Conservation (phyloP, 2,797 vertebrate species). For the Ceryle rudis region DNA sequence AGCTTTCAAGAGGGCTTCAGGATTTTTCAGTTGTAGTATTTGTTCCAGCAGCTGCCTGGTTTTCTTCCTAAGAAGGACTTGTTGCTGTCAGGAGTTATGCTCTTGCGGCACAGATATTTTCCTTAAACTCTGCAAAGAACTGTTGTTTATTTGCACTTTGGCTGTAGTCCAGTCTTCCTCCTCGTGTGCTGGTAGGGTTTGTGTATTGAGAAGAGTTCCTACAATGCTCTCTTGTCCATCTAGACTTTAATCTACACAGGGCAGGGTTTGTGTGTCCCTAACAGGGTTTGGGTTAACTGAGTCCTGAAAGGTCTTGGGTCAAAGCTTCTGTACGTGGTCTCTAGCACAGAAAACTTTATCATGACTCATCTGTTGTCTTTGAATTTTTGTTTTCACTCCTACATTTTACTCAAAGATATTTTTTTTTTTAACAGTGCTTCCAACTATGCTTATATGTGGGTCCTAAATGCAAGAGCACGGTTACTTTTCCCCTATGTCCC, state of each 20-base stretch:
- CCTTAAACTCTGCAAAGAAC: slow-evolving; percentile 59
- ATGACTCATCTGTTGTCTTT: not conserved
- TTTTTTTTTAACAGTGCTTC: not conserved
- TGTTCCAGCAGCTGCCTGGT: slow-evolving; percentile 38
- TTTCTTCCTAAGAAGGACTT: slow-evolving; percentile 74
- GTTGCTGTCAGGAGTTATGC: slow-evolving; percentile 56
- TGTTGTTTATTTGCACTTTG: slow-evolving; percentile 70
- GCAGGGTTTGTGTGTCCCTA: not conserved
- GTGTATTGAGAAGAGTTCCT: slow-evolving; percentile 1
- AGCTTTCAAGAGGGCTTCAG: slow-evolving; percentile 20
- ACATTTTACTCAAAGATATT: not conserved
- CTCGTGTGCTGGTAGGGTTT: not conserved
- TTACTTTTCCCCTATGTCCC: not conserved
- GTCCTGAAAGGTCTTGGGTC: not conserved
- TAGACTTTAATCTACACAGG: not conserved
- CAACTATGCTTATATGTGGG: not conserved
- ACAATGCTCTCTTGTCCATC: not conserved
- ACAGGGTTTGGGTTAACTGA: not conserved
- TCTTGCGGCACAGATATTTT: slow-evolving; percentile 48
- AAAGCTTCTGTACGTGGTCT: not conserved
- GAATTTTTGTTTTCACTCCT: not conserved
- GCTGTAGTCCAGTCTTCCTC: slow-evolving; percentile 32
- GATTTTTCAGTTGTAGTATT: slow-evolving; percentile 16
- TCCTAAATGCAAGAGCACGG: not conserved
- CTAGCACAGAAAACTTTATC: not conserved